These are phyloP conservation scores for Passer domesticus DNA, from an alignment of 2,113 vertebrate species.

Conservation along the genomic window DNA sequence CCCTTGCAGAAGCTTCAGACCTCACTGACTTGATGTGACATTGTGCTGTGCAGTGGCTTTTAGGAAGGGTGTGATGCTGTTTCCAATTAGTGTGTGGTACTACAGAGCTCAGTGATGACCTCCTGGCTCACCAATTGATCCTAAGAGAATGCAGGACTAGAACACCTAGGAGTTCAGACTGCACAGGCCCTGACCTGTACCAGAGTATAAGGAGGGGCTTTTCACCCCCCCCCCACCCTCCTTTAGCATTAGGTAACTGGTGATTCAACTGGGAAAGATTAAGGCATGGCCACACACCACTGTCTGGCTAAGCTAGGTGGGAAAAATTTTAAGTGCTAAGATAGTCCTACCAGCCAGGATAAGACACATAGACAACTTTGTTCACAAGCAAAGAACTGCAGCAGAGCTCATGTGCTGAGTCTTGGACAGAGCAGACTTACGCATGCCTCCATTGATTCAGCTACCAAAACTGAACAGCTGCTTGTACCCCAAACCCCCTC, in stretches of 20 bases:
- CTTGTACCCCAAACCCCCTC: not conserved
- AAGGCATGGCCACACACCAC: not conserved
- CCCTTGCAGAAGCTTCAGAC: not conserved
- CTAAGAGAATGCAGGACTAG: not conserved
- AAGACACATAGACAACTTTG: not conserved
- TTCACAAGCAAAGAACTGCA: not conserved
- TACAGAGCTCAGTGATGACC: not conserved
- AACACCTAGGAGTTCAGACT: not conserved
- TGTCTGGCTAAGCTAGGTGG: not conserved
- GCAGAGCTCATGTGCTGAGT: fast-evolving
- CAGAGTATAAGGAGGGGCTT: not conserved
- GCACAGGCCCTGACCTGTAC: not conserved
- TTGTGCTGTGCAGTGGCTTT: not conserved
- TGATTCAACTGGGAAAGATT: not conserved
- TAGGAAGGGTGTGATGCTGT: not conserved
- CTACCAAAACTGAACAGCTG: not conserved
- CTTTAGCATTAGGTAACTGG: not conserved
- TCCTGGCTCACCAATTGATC: not conserved
- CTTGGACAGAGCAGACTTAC: not conserved
- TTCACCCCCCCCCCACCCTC: fast-evolving
- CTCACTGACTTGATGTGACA: not conserved
- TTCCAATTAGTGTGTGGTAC: no score
- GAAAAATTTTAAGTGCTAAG: not conserved
- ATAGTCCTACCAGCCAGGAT: not conserved
- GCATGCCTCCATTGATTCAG: not conserved